Conservation (phyloP, 35 echinoderm and acorn worm species). For the Eucidaris tribuloides region DNA sequence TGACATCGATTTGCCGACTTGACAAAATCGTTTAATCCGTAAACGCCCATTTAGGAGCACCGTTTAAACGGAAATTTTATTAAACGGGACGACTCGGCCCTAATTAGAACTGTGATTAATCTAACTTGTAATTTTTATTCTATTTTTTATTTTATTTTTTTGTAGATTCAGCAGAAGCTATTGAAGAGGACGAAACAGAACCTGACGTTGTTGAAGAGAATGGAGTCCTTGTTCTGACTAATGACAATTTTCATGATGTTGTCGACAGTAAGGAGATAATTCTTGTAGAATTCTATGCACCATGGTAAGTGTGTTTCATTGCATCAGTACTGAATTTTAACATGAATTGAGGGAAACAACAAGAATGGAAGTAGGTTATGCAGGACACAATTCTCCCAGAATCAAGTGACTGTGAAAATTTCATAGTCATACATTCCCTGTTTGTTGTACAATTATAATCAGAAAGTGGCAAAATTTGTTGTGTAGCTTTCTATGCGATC, state of each 20-base stretch:
- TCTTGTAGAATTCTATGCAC: slow-evolving; percentile 97
- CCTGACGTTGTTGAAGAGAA: slow-evolving; percentile 58
- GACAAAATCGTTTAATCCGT: no score
- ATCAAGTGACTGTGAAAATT: not conserved
- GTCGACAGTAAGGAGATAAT: slow-evolving; percentile 68
- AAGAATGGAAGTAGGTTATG: not conserved
- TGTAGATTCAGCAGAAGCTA: no score
- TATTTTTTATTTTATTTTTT: no score
- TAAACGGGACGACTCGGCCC: no score
- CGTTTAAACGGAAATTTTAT: no score
- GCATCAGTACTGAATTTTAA: not conserved
- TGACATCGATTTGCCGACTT: no score
- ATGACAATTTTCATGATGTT: slow-evolving; percentile 79
- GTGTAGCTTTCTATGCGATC: not conserved
- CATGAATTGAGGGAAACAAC: not conserved
- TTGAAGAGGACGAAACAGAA: slow-evolving; percentile 21
- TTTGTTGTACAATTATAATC: no score
- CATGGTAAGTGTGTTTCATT: slow-evolving; percentile 59
- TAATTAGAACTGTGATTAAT: no score
- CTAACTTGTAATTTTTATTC: no score
- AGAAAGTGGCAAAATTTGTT: not conserved
- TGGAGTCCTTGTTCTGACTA: slow-evolving; percentile 77
- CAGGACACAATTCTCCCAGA: not conserved
- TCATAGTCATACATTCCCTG: no score
- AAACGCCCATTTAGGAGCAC: no score